phyloP scores from a whole-genome alignment of 2,797 vertebrate species.

The Enoplosus armatus region DNA sequence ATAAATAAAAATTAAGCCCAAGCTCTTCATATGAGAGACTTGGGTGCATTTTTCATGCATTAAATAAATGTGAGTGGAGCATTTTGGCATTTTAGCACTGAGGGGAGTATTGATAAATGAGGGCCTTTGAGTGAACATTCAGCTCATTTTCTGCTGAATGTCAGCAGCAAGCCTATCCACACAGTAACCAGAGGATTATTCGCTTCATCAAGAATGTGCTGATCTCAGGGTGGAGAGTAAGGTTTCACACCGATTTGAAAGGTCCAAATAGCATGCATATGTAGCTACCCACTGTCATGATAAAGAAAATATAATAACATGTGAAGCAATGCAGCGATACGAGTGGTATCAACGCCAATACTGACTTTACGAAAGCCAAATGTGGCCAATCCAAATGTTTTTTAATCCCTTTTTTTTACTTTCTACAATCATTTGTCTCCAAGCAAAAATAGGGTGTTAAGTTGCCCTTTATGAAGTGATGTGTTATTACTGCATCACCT shows the following conservation, averaged over 20 bases:
- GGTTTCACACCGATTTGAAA: slow-evolving; percentile 39
- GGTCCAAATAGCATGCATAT: slow-evolving; percentile 7
- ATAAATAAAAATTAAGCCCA: slow-evolving; percentile 37
- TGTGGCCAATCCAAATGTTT: neutral
- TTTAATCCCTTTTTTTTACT: neutral
- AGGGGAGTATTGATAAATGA: slow-evolving; percentile 62
- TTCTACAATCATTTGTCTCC: neutral
- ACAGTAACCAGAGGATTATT: slow-evolving; percentile 54
- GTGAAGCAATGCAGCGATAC: neutral
- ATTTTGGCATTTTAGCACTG: slow-evolving; percentile 53
- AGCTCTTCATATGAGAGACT: slow-evolving; percentile 30
- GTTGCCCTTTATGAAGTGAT: too few relatives aligned
- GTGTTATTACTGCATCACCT: slow-evolving; percentile 1
- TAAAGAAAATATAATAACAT: neutral
- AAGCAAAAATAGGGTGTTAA: neutral
- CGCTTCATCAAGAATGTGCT: slow-evolving; percentile 57
- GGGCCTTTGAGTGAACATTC: slow-evolving; percentile 54
- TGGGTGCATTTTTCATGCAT: slow-evolving; percentile 25
- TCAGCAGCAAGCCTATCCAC: slow-evolving; percentile 60
- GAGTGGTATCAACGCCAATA: neutral
- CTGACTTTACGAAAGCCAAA: neutral
- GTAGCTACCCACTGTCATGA: neutral
- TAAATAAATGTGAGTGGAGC: slow-evolving; percentile 38
- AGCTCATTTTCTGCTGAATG: slow-evolving; percentile 72
- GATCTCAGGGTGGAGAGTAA: slow-evolving; percentile 37